These are phyloP conservation scores for Chaunax sp. DNA, from an alignment of 2,797 vertebrate species.

Conservation along the genomic window DNA sequence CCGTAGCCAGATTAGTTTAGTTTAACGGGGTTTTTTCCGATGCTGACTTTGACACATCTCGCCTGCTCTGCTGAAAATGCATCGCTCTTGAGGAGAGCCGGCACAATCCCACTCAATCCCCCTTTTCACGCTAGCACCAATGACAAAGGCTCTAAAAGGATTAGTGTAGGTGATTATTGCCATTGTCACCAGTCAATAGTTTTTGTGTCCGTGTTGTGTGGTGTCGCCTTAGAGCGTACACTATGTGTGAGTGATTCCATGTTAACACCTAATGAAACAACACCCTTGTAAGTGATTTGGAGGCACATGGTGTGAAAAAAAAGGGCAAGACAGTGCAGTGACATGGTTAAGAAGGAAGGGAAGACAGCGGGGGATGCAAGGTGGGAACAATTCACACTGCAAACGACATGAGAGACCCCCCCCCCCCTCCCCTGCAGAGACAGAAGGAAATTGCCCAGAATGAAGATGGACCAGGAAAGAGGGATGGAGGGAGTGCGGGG, in stretches of 20 bases:
- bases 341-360: slow-evolving; percentile 20
- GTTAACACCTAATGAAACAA: slow-evolving; percentile 49
- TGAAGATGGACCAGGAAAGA: slow-evolving; percentile 63
- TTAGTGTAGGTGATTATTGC: slow-evolving; percentile 82
- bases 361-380: slow-evolving; percentile 16
- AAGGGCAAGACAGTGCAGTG: not conserved
- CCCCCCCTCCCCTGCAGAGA: slow-evolving; percentile 48
- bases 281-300: slow-evolving; percentile 50
- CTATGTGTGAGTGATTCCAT: slow-evolving; percentile 17
- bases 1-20: slow-evolving; percentile 67
- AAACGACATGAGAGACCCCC: slow-evolving; percentile 53
- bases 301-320: slow-evolving; percentile 36
- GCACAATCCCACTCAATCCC: slow-evolving; percentile 63
- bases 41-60: slow-evolving; percentile 66
- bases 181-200: slow-evolving; percentile 72
- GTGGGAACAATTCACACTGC: slow-evolving; percentile 70
- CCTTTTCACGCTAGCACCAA: slow-evolving; percentile 55
- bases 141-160: slow-evolving; percentile 82
- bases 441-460: slow-evolving; percentile 69
- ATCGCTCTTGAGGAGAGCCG: slow-evolving; percentile 54
- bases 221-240: slow-evolving; percentile 32
- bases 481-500: slow-evolving; percentile 4
- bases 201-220: slow-evolving; percentile 61
- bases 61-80: slow-evolving; percentile 46
- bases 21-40: slow-evolving; percentile 65